Evolutionary conservation across 2,888 invertebrate species (phyloP), one percentile per base, ranked within the genome.

Genomic region (Drosophila ezoana): DNA sequence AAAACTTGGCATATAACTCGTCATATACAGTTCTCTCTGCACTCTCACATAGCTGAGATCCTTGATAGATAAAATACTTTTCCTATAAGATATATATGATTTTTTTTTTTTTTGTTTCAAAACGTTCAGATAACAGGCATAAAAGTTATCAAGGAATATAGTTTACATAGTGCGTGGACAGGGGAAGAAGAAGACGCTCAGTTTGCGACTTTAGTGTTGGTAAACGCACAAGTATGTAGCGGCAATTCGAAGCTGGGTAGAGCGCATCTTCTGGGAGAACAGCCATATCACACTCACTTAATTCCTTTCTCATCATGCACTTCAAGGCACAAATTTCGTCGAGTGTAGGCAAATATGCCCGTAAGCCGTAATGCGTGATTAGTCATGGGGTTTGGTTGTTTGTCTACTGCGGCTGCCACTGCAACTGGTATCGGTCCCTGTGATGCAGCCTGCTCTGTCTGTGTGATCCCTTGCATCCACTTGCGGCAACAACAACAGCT

Each of bases 371-470:
- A 43, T 45, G 47, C 47, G 47, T 61, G 60, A 57, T 72, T 72
- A 66, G 66, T 72, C 53, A 41, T 66, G 66, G 66, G 38, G 44
- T 38, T 57, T 62, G 37, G 41, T 43, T 64, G 67, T 32, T 38
- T 52, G 45, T 16, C 41, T n/a, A 37, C 10, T 35, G 20, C 16
- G 4, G 41, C 47, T 48, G 60, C 41, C 18, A 32, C n/a, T 18
- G 62, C 47, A 18, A 47, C 16, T 64, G 63, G 23, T 38, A 32
- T 51, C 28, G 49, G 41, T 16, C 20, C 20, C 23, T 48, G 47
- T 49, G 66, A 51, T 20, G 57, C 49, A 18, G 28, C 9, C 49
- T 28, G 28, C 9, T 35, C 9, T 35, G 18, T 43, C 20, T 59
- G 41, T 23, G 38, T 48, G 40, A 44, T 57, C 14, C 64, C 56